These are phyloP conservation scores for Troides helena DNA, from an alignment of 2,888 invertebrate genomes.

Conservation along the genomic window DNA sequence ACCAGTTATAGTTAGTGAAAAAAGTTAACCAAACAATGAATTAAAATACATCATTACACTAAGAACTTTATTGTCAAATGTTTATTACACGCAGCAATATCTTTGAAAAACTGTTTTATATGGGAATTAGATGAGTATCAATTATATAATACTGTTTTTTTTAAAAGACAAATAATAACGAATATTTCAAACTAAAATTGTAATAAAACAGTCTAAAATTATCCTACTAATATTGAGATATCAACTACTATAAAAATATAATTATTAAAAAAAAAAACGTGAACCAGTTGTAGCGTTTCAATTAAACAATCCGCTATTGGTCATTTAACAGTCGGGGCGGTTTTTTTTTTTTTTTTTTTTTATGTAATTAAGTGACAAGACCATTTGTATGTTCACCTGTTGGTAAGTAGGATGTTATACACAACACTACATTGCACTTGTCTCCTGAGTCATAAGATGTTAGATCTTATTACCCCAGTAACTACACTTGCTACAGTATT, in stretches of 20 bases:
- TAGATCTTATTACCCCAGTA: too few relatives aligned
- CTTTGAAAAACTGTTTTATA: conserved; percentile 50
- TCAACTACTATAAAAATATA: conserved; percentile 58
- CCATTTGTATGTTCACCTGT: too few relatives aligned
- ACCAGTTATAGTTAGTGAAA: neutral
- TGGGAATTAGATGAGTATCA: conserved; percentile 56
- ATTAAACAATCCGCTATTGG: conserved; percentile 47
- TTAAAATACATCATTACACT: conserved; percentile 46
- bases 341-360: conserved; percentile 29
- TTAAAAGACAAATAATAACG: conserved; percentile 27
- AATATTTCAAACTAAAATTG: neutral
- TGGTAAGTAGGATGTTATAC: too few relatives aligned
- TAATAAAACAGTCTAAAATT: neutral
- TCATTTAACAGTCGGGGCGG: conserved; percentile 61
- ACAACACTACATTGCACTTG: too few relatives aligned
- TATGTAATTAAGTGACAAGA: too few relatives aligned
- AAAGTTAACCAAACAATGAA: conserved; percentile 10
- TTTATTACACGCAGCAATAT: conserved; percentile 53
- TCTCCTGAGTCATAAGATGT: too few relatives aligned
- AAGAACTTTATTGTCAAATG: conserved; percentile 71
- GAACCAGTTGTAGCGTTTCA: conserved; percentile 55
- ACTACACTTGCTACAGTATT: too few relatives aligned
- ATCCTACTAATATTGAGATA: conserved; percentile 40
- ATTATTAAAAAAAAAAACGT: conserved; percentile 54
- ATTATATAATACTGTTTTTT: conserved; percentile 58